Evolutionary conservation across 2,888 invertebrate species (phyloP).

Genomic region (Lasioglossum leucozonium): DNA sequence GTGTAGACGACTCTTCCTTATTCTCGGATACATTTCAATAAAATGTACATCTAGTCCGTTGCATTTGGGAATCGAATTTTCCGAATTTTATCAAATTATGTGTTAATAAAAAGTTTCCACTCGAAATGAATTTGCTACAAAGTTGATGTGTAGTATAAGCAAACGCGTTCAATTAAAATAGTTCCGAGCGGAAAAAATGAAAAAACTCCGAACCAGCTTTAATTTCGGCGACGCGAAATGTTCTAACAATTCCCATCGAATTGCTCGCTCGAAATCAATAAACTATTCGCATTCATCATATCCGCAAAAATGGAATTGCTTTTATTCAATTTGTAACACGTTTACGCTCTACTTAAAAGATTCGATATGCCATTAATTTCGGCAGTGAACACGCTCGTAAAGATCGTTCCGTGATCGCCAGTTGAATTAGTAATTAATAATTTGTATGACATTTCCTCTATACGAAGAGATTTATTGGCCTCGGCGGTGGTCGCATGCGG

Average conservation of each 20-base stretch:
- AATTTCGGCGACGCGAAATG: no score
- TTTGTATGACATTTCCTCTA: not conserved
- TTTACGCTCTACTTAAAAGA: not conserved
- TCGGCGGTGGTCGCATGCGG: not conserved
- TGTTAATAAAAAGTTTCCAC: no score
- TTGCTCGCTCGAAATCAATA: not conserved
- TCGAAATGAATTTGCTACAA: no score
- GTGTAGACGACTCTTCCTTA: not conserved
- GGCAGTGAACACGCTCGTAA: not conserved
- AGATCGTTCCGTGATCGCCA: not conserved
- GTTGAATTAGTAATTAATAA: not conserved
- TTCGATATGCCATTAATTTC: not conserved
- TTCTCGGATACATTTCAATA: not conserved
- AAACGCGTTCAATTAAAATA: no score
- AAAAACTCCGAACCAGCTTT: no score
- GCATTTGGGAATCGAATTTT: no score
- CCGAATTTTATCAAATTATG: no score
- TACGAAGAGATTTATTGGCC: not conserved
- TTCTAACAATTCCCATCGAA: not conserved
- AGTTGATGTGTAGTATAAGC: no score
- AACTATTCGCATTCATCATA: not conserved
- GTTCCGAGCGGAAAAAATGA: no score
- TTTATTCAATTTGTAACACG: not conserved
- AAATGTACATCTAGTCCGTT: no score
- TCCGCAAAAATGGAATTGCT: not conserved